Base-by-base conservation (phyloP, 2,888 invertebrate species). In the Brachylomia viminalis region DNA sequence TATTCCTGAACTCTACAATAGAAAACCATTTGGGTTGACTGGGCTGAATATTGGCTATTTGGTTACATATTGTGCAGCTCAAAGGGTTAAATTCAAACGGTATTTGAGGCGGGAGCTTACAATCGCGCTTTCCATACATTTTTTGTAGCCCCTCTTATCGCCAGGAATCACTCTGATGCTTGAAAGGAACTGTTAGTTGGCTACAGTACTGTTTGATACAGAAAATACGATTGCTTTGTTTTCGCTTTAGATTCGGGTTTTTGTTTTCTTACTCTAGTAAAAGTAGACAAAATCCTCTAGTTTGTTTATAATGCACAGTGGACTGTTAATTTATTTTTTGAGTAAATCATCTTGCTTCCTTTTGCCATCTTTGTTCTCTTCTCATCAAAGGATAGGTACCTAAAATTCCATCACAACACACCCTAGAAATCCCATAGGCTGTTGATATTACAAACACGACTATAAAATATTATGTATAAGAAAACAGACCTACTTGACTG, bases 31-130 rank as follows among this genome's bases (percentile, higher is more conserved):
- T 38, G 17, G 4, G n/a, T 33, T 27, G 6, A 15, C 13, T 58
- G 58, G 45, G 30, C 56, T 45, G 42, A 64, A 64, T 73, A 73
- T 79, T 64, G 75, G 38, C 67, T 80, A 62, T 80, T 80, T 52
- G 62, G 20, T 49, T 64, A 10, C 64, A 38, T 47, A 75, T 47
- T 64, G 73, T 58, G 13, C 30, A 38, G 69, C n/a, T 79, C 79
- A 79, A 79, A 79, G 33, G 49, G 33, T 38, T 33, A 27, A 7
- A 15, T 68, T 59, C 49, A 27, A 78, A 49, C 8, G 23, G 33
- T n/a, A 59, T 68, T 59, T 59, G 69, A 58, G 49, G 42, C n/a
- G 8, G 13, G 42, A 30, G 17, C 2, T 58, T 68, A 52, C 49
- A 76, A 78, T 49, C 30, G 17, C 2, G 13, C 13, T 59, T 76